phyloP scores from a whole-genome alignment of 2,113 vertebrate genomes.

The Rhabdomys dilectus region DNA sequence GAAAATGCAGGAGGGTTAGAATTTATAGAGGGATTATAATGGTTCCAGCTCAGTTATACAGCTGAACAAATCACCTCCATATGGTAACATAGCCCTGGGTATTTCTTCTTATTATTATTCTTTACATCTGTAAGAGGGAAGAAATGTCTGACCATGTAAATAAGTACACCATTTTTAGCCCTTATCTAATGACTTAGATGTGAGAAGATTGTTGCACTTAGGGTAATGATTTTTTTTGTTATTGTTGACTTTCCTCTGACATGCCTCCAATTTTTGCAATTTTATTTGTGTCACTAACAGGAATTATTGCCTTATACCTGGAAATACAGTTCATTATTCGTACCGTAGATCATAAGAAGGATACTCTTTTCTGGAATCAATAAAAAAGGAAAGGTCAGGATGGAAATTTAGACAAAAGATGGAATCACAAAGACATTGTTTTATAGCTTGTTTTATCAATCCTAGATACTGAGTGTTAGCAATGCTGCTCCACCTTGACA shows the following conservation, averaged over 20 bases:
- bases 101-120: not conserved
- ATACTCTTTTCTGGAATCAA: not conserved
- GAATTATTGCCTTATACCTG: not conserved
- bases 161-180: constrained; percentile 43
- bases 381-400: not conserved
- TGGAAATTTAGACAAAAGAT: not conserved
- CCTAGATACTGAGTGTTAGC: not conserved
- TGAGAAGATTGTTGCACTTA: constrained; percentile 31
- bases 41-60: constrained; percentile 45
- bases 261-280: not conserved
- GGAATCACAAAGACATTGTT: not conserved
- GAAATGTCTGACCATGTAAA: constrained; percentile 43
- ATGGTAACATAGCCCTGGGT: constrained; percentile 49
- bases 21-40: constrained; percentile 62
- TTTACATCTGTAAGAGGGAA: not conserved
- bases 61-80: constrained; percentile 69
- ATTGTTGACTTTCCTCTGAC: constrained; percentile 23
- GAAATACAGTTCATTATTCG: constrained; percentile 50
- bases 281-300: constrained; percentile 45
- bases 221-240: not conserved
- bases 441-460: constrained; percentile 24
- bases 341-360: not conserved
- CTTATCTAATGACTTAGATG: constrained; percentile 51
- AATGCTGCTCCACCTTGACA: not conserved
- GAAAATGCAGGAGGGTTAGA: constrained; percentile 54